A percentile compares a stretch with the other conserved stretches of the same genome.
phyloP scores from a whole-genome alignment of 2,888 invertebrate species.

The Brachyptera risi region DNA sequence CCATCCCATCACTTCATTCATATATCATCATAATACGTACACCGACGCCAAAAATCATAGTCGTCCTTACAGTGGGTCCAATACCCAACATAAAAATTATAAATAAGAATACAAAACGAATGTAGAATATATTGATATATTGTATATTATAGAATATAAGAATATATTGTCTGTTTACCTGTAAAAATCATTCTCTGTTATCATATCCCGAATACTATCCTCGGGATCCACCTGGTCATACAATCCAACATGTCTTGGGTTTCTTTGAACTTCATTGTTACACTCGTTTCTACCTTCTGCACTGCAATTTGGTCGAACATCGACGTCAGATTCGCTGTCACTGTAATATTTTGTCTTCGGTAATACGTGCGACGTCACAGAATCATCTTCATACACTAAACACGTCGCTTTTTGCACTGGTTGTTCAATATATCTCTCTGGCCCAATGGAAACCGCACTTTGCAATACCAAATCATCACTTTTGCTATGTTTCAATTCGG shows the following conservation, averaged over 20 bases:
- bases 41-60: no score
- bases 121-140: no score
- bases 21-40: no score
- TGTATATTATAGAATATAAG: not conserved
- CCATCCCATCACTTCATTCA: no score
- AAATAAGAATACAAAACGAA: not conserved
- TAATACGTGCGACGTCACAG: constrained; percentile 39
- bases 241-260: constrained; percentile 43
- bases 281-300: constrained; percentile 21
- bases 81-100: no score
- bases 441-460: constrained; percentile 37
- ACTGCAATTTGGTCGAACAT: constrained; percentile 1
- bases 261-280: constrained; percentile 38
- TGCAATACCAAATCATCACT: constrained; percentile 52
- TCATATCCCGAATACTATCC: constrained; percentile 58
- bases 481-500: constrained; percentile 50
- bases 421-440: constrained; percentile 40
- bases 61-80: no score
- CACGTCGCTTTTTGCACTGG: constrained; percentile 39
- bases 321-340: constrained; percentile 36
- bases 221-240: constrained; percentile 58
- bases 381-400: constrained; percentile 39
- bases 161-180: no score
- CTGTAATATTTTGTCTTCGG: constrained; percentile 43
- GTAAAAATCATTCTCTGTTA: constrained; percentile 59